Percentiles rank a stretch among this genome's conserved stretches.
Conservation (phyloP, 37 sponge, comb jelly and placozoan genomes). For the Mnemiopsis leidyi region DNA sequence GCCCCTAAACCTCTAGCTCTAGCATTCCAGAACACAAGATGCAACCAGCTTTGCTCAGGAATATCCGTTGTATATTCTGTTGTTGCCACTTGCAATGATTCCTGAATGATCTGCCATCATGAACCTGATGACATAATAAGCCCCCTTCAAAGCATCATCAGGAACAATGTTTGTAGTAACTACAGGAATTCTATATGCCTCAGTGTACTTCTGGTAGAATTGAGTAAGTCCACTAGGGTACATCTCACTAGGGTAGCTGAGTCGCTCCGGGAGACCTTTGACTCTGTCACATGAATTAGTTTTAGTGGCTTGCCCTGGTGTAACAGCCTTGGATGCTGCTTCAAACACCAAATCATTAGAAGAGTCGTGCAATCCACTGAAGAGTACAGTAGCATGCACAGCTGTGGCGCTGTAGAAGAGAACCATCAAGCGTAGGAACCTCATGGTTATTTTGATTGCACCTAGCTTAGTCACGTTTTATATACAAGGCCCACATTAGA, state of each 20-base stretch:
- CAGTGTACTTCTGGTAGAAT: slow-evolving; percentile 62
- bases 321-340: no score
- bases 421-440: no score
- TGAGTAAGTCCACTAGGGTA: slow-evolving; percentile 48
- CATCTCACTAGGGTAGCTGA: neutral
- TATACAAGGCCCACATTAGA: no score
- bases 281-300: neutral
- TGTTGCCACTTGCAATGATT: neutral
- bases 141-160: slow-evolving; percentile 22
- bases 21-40: slow-evolving; percentile 55
- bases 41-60: slow-evolving; percentile 58
- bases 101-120: slow-evolving; percentile 54
- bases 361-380: neutral
- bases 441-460: no score
- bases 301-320: neutral
- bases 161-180: slow-evolving; percentile 7
- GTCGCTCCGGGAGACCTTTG: neutral
- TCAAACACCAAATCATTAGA: neutral
- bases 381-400: no score
- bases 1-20: slow-evolving; percentile 57
- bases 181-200: slow-evolving; percentile 52
- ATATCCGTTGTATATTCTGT: slow-evolving; percentile 27
- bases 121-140: slow-evolving; percentile 14
- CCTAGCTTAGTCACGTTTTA: no score
- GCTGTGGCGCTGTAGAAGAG: no score